Evolutionary conservation across 2,888 invertebrate species (phyloP), one percentile per base, ranked within the genome.

Genomic region (Andrena camellia): DNA sequence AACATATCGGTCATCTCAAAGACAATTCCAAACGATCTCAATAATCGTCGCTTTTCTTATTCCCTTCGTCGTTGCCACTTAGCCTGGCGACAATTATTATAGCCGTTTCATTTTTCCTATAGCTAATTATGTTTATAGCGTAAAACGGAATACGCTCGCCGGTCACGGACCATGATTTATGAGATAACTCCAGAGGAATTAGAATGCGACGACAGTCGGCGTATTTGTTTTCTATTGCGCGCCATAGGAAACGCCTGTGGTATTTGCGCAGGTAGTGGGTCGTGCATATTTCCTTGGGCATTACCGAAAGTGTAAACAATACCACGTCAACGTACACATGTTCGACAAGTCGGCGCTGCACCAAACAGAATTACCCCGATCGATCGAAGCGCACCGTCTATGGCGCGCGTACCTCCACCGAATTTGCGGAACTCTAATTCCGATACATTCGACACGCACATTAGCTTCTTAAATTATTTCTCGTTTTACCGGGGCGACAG

Each of bases 251-350:
- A 33, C 48, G 31, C 23, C 42, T 8, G 42, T 2, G 17, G 29
- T 66, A 23, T 71, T 62, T 62, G 35, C 17, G 10, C 35, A 10
- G 26, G 71, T 71, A 71, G 71, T 54, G 42, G 52, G 3, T 31
- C 42, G 20, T 17, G 52, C 62, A 23, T 70, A 60, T 76, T 76
- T 5, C 35, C 62, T 13, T 8, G 17, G 29, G 17, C 29, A 62
- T 71, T 63, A 71, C 42, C 23, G 62, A 70, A 76, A 76, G 20
- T 50, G 76, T 71, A 76, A 76, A 63, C 71, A 63, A 62, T 42
- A 71, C 71, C 29, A 54, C 35, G 1, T 7, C 13, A 20, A 67
- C 29, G 60, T 29, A 17, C 20, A 29, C 31, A 35, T 35, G 33
- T 60, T 62, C 52, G 60, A 31, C 29, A 62, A 67, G 54, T 73